A percentile compares a stretch with the other conserved stretches of the same genome.
These are phyloP conservation scores for Amazonetta brasiliensis DNA, from an alignment of 2,797 vertebrate genomes.

Conservation along the genomic window DNA sequence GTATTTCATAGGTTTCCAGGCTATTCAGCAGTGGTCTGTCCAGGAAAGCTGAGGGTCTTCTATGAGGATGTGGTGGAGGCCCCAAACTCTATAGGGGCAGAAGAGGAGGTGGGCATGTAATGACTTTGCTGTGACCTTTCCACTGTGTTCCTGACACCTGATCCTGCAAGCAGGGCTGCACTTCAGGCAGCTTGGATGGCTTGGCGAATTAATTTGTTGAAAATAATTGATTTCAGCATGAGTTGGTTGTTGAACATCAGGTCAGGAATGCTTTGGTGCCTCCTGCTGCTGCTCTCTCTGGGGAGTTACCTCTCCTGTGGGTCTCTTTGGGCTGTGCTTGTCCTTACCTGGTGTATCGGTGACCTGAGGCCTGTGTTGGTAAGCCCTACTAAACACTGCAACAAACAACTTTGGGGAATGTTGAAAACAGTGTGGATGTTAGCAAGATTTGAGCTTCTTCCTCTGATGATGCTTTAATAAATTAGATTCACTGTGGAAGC, in stretches of 20 bases:
- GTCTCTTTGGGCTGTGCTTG: fast-evolving
- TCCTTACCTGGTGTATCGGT: not conserved
- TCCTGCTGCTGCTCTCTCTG: not conserved
- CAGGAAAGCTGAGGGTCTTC: not conserved
- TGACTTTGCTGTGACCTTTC: not conserved
- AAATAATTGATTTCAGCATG: not conserved
- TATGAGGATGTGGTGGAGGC: too few species aligned
- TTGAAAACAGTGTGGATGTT: not conserved
- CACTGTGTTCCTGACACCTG: not conserved
- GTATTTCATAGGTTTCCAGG: not conserved
- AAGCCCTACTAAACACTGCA: not conserved
- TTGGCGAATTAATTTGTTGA: not conserved
- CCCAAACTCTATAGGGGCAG: not conserved
- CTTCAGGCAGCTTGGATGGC: not conserved
- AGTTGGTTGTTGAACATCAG: not conserved
- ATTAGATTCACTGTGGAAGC: not conserved
- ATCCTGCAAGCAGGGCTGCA: fast-evolving
- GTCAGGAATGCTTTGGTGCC: not conserved
- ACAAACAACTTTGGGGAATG: not conserved
- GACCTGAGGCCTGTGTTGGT: not conserved
- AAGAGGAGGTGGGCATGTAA: not conserved
- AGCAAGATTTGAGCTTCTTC: not conserved
- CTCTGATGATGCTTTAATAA: not conserved
- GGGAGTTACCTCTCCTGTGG: not conserved
- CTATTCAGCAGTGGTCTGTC: not conserved